Conservation (phyloP, 2,113 vertebrate species). For the Eulacestoma nigropectus region DNA sequence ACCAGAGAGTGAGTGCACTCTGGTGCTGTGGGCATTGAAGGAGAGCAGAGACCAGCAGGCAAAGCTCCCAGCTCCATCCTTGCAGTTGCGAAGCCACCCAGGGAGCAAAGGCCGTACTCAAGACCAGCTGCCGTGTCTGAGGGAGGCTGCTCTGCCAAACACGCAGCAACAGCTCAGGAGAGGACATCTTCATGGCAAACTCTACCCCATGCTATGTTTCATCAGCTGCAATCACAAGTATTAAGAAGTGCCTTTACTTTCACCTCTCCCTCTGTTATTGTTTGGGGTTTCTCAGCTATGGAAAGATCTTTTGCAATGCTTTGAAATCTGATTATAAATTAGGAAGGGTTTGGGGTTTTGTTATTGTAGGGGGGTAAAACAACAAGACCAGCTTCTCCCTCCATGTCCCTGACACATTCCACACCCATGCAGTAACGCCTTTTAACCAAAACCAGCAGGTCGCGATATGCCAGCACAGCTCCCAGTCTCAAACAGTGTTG, state of each 20-base stretch:
- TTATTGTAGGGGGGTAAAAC: constrained; percentile 4
- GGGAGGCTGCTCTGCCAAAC: neutral
- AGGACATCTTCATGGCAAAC: neutral
- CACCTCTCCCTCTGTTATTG: constrained; percentile 16
- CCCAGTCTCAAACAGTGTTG: neutral
- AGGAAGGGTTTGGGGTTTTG: neutral
- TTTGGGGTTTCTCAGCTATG: constrained; percentile 41
- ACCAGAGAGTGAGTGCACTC: neutral
- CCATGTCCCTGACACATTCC: neutral
- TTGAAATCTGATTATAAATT: constrained; percentile 41
- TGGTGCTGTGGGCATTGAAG: neutral
- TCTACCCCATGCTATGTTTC: neutral
- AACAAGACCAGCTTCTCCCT: constrained; percentile 9
- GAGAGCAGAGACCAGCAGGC: neutral
- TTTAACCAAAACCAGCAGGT: constrained; percentile 35
- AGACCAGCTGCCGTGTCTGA: accelerated
- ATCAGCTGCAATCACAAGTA: neutral
- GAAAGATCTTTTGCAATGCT: constrained; percentile 41
- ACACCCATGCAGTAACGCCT: constrained; percentile 10
- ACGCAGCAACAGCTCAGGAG: neutral
- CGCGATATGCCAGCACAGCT: neutral
- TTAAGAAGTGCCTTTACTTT: constrained; percentile 5
- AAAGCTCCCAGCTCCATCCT: neutral
- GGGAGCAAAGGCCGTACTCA: accelerated
- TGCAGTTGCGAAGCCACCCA: accelerated